phyloP scores from a whole-genome alignment of 2,113 vertebrate genomes.

The Cygnus buccinator region DNA sequence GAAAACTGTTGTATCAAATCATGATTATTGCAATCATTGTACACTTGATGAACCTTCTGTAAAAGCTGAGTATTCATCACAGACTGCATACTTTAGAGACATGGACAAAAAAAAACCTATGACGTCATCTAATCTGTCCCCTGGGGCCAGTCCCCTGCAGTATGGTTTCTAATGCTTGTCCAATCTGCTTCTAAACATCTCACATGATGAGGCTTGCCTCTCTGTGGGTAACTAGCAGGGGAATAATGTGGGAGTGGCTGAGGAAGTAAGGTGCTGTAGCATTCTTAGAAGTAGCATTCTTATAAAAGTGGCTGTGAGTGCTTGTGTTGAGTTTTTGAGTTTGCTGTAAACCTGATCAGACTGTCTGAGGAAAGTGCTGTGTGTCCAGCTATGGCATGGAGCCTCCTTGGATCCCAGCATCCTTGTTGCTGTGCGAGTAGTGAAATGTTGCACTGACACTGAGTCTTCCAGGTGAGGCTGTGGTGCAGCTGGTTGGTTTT shows the following conservation, averaged over 20 bases:
- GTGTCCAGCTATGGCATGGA: background rate
- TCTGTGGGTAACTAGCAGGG: background rate
- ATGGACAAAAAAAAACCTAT: background rate
- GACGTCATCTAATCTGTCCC: slow-evolving; percentile 27
- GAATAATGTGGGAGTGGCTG: background rate
- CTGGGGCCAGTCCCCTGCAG: background rate
- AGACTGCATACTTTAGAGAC: slow-evolving; percentile 1
- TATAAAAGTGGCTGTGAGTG: fast-evolving
- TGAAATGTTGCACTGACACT: background rate
- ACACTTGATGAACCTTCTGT: slow-evolving; percentile 16
- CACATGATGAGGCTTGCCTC: background rate
- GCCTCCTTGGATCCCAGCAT: background rate
- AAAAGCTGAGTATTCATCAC: slow-evolving; percentile 32
- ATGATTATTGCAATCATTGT: slow-evolving; percentile 43
- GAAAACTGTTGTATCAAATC: slow-evolving; percentile 57
- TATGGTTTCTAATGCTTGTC: slow-evolving; percentile 36
- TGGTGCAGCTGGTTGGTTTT: background rate
- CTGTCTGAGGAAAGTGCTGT: background rate
- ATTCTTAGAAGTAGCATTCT: background rate
- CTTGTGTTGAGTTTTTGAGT: background rate
- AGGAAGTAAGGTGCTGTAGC: background rate
- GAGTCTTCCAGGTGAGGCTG: background rate
- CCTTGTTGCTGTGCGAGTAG: background rate
- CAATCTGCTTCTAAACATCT: slow-evolving; percentile 9
- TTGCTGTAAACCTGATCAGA: background rate